Evolutionary conservation across 2,888 invertebrate genomes (phyloP).

Genomic region (Brachylomia viminalis): DNA sequence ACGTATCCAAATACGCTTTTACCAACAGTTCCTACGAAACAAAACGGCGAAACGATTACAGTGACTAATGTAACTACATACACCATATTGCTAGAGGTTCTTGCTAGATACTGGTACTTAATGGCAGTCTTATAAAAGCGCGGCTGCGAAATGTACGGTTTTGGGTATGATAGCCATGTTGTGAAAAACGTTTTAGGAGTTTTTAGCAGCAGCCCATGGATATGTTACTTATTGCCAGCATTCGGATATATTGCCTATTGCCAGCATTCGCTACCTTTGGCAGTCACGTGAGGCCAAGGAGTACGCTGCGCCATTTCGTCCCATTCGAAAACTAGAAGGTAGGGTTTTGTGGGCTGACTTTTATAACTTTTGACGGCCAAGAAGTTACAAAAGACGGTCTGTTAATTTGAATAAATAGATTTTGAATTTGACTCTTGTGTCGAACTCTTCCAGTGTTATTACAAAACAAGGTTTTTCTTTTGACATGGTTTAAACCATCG

Average conservation of each 20-base stretch:
- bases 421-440: constrained; percentile 11
- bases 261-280: not conserved
- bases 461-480: too few relatives aligned
- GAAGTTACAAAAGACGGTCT: constrained; percentile 8
- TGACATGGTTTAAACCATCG: too few relatives aligned
- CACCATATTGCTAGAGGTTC: constrained; percentile 1
- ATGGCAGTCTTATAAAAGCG: not conserved
- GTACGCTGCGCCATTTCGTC: not conserved
- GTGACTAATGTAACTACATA: constrained; percentile 17
- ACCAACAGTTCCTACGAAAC: constrained; percentile 21
- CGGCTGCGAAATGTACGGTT: constrained; percentile 6
- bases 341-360: not conserved
- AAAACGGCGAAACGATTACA: constrained; percentile 7
- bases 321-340: not conserved
- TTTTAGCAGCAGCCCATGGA: not conserved
- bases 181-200: not conserved
- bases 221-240: not conserved
- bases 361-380: constrained; percentile 12
- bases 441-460: too few relatives aligned
- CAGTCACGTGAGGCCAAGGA: not conserved
- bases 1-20: not conserved
- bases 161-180: not conserved
- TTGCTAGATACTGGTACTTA: not conserved
- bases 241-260: not conserved
- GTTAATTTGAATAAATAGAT: constrained; percentile 30